Evolutionary conservation across 1,140 invertebrate species (phyloP).

Genomic region (Plutomurus gul): DNA sequence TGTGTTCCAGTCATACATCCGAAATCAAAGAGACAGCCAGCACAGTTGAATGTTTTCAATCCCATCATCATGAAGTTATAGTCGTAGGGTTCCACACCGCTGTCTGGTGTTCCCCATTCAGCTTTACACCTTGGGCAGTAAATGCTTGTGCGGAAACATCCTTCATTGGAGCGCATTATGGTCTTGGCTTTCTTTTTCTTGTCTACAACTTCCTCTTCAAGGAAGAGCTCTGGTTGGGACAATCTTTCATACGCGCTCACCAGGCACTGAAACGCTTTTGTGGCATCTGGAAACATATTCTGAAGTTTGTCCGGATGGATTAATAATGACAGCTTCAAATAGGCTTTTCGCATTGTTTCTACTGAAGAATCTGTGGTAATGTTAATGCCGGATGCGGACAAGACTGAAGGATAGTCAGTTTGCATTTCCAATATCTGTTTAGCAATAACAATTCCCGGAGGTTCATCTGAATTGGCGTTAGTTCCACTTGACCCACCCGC

Average conservation of each 20-base stretch:
- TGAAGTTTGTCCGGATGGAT: slow-evolving; percentile 43
- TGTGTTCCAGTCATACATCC: slow-evolving; percentile 37
- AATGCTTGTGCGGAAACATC: slow-evolving; percentile 30
- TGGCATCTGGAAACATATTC: slow-evolving; percentile 22
- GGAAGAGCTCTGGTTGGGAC: slow-evolving; percentile 25
- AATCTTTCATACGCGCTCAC: slow-evolving; percentile 35
- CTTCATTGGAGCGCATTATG: slow-evolving; percentile 26
- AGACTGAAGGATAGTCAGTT: slow-evolving; percentile 23
- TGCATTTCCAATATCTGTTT: slow-evolving; percentile 38
- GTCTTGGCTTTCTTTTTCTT: slow-evolving; percentile 13
- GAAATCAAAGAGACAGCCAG: slow-evolving; percentile 35
- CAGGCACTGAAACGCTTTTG: slow-evolving; percentile 39
- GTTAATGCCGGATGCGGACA: slow-evolving; percentile 36
- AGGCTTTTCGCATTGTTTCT: slow-evolving; percentile 35
- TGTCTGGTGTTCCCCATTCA: slow-evolving; percentile 32
- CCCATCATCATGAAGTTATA: slow-evolving; percentile 47
- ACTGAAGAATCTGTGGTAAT: slow-evolving; percentile 29
- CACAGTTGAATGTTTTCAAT: slow-evolving; percentile 33
- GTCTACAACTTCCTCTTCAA: slow-evolving; percentile 28
- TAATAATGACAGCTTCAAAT: slow-evolving; percentile 33
- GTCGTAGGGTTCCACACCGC: slow-evolving; percentile 23
- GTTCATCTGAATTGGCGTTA: background rate
- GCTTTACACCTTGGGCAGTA: slow-evolving; percentile 32
- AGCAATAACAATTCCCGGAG: background rate
- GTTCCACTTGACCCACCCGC: background rate